Conservation (phyloP, 2,113 vertebrate species). For the Leucoraja erinaceus region DNA sequence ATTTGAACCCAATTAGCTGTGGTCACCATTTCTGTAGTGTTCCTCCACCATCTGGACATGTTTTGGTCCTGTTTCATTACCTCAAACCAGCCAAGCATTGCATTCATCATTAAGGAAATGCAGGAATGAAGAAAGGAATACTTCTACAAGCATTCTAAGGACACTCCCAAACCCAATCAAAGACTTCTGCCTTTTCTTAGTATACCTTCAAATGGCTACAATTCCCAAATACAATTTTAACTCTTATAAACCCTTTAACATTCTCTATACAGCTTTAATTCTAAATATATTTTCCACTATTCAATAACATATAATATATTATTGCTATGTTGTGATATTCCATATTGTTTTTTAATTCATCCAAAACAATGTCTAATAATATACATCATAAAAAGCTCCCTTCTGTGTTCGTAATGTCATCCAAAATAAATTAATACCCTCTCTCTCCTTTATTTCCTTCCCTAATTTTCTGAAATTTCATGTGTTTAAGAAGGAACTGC, state of each 20-base stretch:
- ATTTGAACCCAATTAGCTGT: constrained; percentile 9
- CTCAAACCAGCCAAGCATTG: not conserved
- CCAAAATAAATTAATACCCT: not conserved
- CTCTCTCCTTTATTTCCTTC: not conserved
- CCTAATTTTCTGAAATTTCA: not conserved
- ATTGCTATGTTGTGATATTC: not conserved
- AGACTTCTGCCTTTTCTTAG: not conserved
- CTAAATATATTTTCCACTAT: not conserved
- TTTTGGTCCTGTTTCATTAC: not conserved
- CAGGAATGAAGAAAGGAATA: too few species aligned
- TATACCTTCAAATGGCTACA: not conserved
- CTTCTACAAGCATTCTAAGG: not conserved
- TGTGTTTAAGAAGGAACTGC: too few species aligned
- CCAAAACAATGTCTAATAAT: not conserved
- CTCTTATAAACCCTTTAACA: not conserved
- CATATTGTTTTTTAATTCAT: not conserved
- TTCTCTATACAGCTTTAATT: not conserved
- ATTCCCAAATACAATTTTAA: not conserved
- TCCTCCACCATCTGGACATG: not conserved
- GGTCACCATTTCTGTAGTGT: constrained; percentile 7
- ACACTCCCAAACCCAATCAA: not conserved
- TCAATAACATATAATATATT: not conserved
- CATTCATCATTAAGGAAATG: too few species aligned
- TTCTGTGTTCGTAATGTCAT: not conserved
- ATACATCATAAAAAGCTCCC: not conserved